Evolutionary conservation across 1,140 invertebrate genomes (phyloP).

Genomic region (Lepidurus apus): DNA sequence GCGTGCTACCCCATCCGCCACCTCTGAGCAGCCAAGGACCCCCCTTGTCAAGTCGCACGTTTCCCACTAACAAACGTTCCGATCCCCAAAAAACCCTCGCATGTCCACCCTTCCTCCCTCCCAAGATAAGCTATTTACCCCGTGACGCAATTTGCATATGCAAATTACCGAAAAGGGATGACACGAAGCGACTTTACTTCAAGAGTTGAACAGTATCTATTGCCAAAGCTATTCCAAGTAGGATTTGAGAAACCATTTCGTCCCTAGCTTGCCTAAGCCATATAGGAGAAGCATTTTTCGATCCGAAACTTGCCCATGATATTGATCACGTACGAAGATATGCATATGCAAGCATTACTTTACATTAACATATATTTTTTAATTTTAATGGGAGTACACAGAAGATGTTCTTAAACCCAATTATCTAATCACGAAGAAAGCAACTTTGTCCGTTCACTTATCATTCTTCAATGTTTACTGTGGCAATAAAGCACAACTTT

Average conservation of each 20-base stretch:
- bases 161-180: background rate
- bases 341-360: background rate
- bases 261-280: background rate
- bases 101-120: background rate
- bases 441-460: background rate
- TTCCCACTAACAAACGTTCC: background rate
- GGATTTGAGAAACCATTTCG: background rate
- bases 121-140: background rate
- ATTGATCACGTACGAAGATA: slow-evolving; percentile 7
- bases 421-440: background rate
- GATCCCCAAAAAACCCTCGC: background rate
- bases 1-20: slow-evolving; percentile 11
- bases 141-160: background rate
- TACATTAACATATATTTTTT: background rate
- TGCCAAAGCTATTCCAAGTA: background rate
- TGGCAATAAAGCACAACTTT: background rate
- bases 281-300: background rate
- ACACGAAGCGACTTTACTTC: background rate
- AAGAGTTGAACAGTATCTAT: background rate
- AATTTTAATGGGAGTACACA: background rate
- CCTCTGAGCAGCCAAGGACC: slow-evolving; percentile 26
- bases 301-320: background rate
- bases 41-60: slow-evolving; percentile 4
- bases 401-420: background rate
- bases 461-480: background rate